These are phyloP conservation scores for Pipistrellus pipistrellus DNA, from an alignment of 2,797 vertebrate species.

Conservation along the genomic window DNA sequence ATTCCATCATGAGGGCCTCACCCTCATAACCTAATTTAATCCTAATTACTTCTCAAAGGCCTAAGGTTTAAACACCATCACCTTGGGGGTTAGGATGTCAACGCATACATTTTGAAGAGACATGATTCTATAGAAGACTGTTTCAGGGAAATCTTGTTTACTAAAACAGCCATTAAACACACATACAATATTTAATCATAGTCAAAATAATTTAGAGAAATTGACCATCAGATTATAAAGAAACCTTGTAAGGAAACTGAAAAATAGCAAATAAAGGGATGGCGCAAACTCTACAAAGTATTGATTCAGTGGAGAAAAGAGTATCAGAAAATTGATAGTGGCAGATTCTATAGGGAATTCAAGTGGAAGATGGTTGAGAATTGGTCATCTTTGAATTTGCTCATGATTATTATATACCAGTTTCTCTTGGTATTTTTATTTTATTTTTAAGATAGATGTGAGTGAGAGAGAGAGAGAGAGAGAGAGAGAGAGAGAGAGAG, in stretches of 20 bases:
- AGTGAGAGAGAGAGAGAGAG: no score
- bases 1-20: neutral
- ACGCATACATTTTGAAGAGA: neutral
- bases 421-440: slow-evolving; percentile 29
- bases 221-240: slow-evolving; percentile 6
- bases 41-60: neutral
- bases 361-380: neutral
- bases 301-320: neutral
- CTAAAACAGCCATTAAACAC: slow-evolving; percentile 20
- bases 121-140: neutral
- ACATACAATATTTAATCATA: neutral
- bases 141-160: slow-evolving; percentile 61
- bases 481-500: no score
- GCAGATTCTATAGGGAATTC: slow-evolving; percentile 5
- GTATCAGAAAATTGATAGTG: neutral
- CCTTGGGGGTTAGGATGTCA: neutral
- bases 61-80: neutral
- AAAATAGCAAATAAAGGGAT: neutral
- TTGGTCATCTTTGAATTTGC: neutral
- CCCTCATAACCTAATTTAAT: neutral
- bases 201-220: slow-evolving; percentile 18
- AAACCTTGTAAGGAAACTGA: neutral
- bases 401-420: slow-evolving; percentile 24
- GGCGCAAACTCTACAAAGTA: neutral
- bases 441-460: neutral